These are phyloP conservation scores for Trachops cirrhosus DNA, from an alignment of 2,797 vertebrate genomes.

Conservation along the genomic window DNA sequence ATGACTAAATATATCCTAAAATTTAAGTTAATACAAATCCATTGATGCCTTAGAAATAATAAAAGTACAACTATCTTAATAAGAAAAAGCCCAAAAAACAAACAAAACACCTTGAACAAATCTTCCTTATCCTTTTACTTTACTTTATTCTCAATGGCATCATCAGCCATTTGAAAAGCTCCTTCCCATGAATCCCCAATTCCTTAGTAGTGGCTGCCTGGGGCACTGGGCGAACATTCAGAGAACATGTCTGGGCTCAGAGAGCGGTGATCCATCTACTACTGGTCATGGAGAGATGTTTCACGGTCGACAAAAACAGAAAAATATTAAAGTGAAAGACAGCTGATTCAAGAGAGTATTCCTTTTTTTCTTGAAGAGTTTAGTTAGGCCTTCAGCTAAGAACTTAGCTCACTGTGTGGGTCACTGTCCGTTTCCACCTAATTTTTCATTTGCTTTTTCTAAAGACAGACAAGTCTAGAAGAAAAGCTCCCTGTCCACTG, in stretches of 20 bases:
- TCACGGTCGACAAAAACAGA: not conserved
- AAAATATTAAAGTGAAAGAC: not conserved
- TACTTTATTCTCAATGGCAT: not conserved
- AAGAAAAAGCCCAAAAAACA: not conserved
- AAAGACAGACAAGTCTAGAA: not conserved
- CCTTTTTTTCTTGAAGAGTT: not conserved
- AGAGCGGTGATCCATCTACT: not conserved
- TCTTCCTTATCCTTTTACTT: not conserved
- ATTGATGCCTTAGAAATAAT: not conserved
- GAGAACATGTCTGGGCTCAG: not conserved
- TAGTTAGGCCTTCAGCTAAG: not conserved
- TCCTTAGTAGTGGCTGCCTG: not conserved
- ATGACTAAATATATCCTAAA: not conserved
- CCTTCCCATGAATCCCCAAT: not conserved
- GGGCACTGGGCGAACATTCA: not conserved
- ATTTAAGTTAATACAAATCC: constrained; percentile 4
- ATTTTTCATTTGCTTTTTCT: not conserved
- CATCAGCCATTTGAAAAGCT: not conserved
- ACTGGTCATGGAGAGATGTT: not conserved
- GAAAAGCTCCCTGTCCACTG: not conserved
- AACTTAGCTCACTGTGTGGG: not conserved
- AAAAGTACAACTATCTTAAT: not conserved
- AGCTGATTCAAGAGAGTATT: not conserved
- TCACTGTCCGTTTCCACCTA: not conserved
- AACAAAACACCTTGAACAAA: not conserved